Conservation (phyloP, 2,888 invertebrate species). For the Eupithecia dodoneata region DNA sequence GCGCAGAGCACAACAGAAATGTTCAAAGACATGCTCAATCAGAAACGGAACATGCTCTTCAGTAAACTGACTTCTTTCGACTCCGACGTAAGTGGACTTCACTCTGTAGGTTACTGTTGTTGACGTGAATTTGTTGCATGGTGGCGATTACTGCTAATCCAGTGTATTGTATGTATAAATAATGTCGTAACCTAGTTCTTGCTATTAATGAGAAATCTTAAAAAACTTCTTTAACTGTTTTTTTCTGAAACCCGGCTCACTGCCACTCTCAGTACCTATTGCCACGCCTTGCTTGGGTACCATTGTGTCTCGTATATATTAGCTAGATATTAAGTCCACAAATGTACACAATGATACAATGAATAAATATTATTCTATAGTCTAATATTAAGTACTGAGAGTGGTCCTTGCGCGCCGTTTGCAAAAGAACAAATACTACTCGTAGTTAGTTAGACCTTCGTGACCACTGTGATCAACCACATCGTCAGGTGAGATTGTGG, state of each 20-base stretch:
- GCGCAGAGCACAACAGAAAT: conserved; percentile 94
- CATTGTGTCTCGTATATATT: too few relatives aligned
- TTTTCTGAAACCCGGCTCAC: too few relatives aligned
- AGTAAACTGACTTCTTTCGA: conserved; percentile 95
- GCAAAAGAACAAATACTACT: background rate
- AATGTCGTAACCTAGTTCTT: background rate
- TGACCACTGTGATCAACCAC: too few relatives aligned
- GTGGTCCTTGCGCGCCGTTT: background rate
- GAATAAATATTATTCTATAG: background rate
- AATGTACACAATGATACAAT: too few relatives aligned
- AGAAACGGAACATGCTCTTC: conserved; percentile 94
- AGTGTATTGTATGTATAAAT: conserved; percentile 19
- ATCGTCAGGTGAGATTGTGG: background rate
- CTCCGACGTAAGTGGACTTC: conserved; percentile 90
- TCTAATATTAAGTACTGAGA: background rate
- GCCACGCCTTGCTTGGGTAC: too few relatives aligned
- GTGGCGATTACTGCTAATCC: conserved; percentile 41
- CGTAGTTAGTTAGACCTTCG: too few relatives aligned
- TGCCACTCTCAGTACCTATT: too few relatives aligned
- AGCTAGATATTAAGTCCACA: too few relatives aligned
- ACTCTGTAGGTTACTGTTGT: conserved; percentile 46
- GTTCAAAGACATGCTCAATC: conserved; percentile 96
- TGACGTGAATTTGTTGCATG: conserved; percentile 64
- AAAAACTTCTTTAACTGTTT: too few relatives aligned
- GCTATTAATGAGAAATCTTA: background rate